Evolutionary conservation across 2,797 vertebrate species (phyloP).

Genomic region (Ficedula albicollis): DNA sequence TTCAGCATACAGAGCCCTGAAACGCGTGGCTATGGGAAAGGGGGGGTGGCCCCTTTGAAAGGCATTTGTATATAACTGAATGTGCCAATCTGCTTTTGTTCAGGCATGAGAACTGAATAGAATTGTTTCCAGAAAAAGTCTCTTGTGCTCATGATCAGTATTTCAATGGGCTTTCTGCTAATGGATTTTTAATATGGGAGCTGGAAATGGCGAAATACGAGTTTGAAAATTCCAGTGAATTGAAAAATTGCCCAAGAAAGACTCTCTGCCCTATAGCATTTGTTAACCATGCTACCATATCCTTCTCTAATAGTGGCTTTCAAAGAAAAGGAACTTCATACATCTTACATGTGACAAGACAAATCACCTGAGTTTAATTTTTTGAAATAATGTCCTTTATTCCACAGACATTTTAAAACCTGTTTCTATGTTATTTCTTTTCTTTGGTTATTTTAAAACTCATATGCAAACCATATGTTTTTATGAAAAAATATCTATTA

Average conservation of each 20-base stretch:
- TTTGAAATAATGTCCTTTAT: background rate
- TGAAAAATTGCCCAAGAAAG: constrained; percentile 23
- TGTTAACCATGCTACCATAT: background rate
- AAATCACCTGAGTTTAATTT: constrained; percentile 30
- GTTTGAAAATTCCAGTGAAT: constrained; percentile 40
- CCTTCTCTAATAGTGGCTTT: background rate
- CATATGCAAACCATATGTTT: background rate
- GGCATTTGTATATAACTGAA: constrained; percentile 52
- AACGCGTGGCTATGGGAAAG: constrained; percentile 71
- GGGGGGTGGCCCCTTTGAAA: constrained; percentile 43
- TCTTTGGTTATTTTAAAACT: background rate
- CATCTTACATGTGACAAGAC: constrained; percentile 8
- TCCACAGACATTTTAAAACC: background rate
- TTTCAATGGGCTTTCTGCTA: constrained; percentile 60
- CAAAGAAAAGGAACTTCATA: background rate
- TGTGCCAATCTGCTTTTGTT: constrained; percentile 74
- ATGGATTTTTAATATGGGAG: constrained; percentile 68
- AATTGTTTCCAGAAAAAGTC: constrained; percentile 67
- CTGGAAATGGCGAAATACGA: constrained; percentile 2
- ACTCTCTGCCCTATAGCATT: background rate
- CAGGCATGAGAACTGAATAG: constrained; percentile 65
- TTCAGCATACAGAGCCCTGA: constrained; percentile 56
- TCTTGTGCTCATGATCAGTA: constrained; percentile 49
- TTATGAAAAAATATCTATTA: background rate
- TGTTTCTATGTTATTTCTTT: background rate